phyloP scores from a whole-genome alignment of 2,888 invertebrate genomes.

The Brenthis hecate region DNA sequence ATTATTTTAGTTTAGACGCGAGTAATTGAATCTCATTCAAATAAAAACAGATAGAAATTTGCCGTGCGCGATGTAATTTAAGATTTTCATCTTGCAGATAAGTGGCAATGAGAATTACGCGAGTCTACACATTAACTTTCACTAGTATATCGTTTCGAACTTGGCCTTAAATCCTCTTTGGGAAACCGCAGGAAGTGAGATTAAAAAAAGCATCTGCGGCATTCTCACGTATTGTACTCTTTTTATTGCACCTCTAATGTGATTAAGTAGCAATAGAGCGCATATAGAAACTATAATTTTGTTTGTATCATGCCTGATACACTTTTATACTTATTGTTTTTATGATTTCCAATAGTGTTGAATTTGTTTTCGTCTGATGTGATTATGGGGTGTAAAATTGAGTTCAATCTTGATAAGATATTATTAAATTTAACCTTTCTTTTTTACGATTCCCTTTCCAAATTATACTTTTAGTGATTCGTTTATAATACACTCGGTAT shows the following conservation, averaged over 20 bases:
- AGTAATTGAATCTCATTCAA: slow-evolving; percentile 74
- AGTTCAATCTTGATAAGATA: too few relatives aligned
- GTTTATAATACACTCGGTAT: too few relatives aligned
- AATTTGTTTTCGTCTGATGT: neutral
- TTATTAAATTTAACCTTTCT: too few relatives aligned
- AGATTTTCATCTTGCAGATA: slow-evolving; percentile 74
- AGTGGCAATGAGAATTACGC: slow-evolving; percentile 69
- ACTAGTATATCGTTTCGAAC: slow-evolving; percentile 59
- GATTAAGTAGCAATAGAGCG: slow-evolving; percentile 29
- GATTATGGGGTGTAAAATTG: slow-evolving; percentile 3
- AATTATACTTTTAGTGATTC: too few relatives aligned
- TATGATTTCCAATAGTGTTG: neutral
- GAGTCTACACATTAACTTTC: slow-evolving; percentile 75
- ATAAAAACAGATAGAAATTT: slow-evolving; percentile 68
- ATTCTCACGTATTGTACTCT: slow-evolving; percentile 40
- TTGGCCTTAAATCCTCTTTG: slow-evolving; percentile 74
- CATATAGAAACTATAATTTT: slow-evolving; percentile 30
- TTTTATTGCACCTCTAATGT: slow-evolving; percentile 37
- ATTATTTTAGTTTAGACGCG: slow-evolving; percentile 52
- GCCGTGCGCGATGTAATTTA: slow-evolving; percentile 72
- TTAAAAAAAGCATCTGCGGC: slow-evolving; percentile 50
- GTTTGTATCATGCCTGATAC: slow-evolving; percentile 12
- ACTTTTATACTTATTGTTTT: slow-evolving; percentile 13
- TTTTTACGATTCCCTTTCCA: too few relatives aligned
- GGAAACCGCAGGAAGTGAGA: slow-evolving; percentile 70